These are phyloP conservation scores for Odontesthes bonariensis DNA, from an alignment of 2,113 vertebrate genomes.

Conservation along the genomic window DNA sequence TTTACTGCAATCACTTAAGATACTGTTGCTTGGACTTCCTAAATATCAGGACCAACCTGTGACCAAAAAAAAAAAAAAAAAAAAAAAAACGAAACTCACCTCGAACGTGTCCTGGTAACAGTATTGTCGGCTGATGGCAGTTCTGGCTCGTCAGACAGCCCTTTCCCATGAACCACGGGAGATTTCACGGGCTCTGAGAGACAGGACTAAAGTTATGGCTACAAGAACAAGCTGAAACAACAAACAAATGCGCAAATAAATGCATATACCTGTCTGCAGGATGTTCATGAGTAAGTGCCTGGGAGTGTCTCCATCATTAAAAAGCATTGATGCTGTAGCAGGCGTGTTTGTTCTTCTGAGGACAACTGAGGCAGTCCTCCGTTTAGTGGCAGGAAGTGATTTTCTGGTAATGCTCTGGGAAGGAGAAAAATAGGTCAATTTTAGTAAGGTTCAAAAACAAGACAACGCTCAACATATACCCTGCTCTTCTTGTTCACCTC, in stretches of 20 bases:
- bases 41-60: background rate
- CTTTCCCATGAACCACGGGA: constrained; percentile 65
- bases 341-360: background rate
- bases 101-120: constrained; percentile 35
- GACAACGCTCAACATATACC: rapidly evolving
- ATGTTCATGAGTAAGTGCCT: constrained; percentile 80
- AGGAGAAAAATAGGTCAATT: background rate
- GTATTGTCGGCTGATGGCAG: constrained; percentile 34
- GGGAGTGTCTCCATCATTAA: constrained; percentile 74
- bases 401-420: constrained; percentile 71
- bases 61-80: background rate
- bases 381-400: constrained; percentile 37
- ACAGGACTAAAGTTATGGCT: background rate
- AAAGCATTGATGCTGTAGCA: constrained; percentile 28
- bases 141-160: constrained; percentile 16
- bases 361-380: constrained; percentile 11
- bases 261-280: constrained; percentile 72
- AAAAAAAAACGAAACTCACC: constrained; percentile 50
- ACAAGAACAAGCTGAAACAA: background rate
- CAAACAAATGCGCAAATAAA: rapidly evolving
- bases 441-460: background rate
- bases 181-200: constrained; percentile 75
- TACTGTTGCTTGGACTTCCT: background rate
- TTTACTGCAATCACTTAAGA: background rate
- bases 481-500: constrained; percentile 58